Evolutionary conservation across 2,797 vertebrate genomes (phyloP), one percentile per base, ranked within the genome.

Genomic region (Heliangelus exortis): DNA sequence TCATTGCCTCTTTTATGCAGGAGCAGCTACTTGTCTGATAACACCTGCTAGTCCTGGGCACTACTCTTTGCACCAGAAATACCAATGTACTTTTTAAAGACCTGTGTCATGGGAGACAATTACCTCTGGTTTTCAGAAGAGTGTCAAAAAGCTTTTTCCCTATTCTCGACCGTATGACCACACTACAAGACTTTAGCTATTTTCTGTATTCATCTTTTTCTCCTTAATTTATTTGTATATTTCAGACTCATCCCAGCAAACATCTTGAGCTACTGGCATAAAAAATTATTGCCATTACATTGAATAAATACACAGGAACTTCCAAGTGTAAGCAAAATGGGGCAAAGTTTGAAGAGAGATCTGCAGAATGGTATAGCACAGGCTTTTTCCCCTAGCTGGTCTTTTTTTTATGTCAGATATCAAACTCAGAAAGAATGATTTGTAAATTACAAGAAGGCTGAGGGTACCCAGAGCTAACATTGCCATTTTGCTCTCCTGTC

Each of bases 181-280:
- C 54, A 25, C 63, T 91, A 84, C 25, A 36, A 84, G 94, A 25
- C 77, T 95, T 95, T 84, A 84, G 57, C 63, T 79, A 19, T 76
- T 94, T 90, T 95, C 85, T 85, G 47, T 57, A 8, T 95, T 96
- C 96, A 0, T 59, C 48, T 88, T 28, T 82, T 61, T 61, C 61
- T 16, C 58, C 63, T 90, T 87, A 62, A 91, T 96, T 95, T 69
- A 80, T 95, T 90, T 95, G 36, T 91, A 12, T 84, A 39, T 92
- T 96, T 96, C 95, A 89, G 39, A 53, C 61, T 94, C 26, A 48
- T 50, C 33, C 61, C 78, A 84, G 43, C 84, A 84, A 87, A 84
- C 43, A 66, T 85, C 94, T 83, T 94, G 74, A 76, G 58, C 80
- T 93, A 7, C 62, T 92, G 71, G 39, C 20, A 39, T 89, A 90